Evolutionary conservation across 2,888 invertebrate species (phyloP), one percentile per base, ranked within the genome.

Genomic region (Neoscelio sp.): DNA sequence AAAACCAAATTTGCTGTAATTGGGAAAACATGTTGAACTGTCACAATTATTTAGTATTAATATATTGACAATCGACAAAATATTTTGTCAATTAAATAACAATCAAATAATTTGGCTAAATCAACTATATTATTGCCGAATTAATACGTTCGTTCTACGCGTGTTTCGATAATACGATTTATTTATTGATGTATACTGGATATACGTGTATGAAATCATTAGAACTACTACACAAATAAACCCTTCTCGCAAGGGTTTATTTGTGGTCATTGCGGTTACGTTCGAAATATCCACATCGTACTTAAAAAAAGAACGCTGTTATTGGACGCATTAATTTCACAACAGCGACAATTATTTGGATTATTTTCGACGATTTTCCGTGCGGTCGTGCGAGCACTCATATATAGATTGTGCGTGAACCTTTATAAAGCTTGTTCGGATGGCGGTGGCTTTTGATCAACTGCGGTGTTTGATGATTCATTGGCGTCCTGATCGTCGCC

Each of bases 381-480:
- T 40, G 7, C 15, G n/a, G 40, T 40, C 40, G 17, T 40, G 40
- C 8, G 8, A 40, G 5, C 35, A 35, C 13, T 6, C 35, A 35
- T 40, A 17, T 17, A 17, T 17, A 17, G 17, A 18, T 54, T 20
- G 35, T 54, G 54, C 18, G 35, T 10, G 30, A 38, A 42, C 33
- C 30, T 52, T 65, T 33, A 65, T 40, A 26, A 12, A 33, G 17
- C 42, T 48, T 48, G 50, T 26, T 33, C 48, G 18, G 10, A 35
- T 38, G 70, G 71, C 71, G 71, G 71, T 62, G 52, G 71, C 71
- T 71, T 71, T 62, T 71, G 71, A 71, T 71, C 62, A 62, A 52
- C 60, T 28, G 62, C 50, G 20, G 26, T 35, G 71, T 71, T 71
- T 71, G 62, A 71, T 54, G 71, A 71, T 71, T 62, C 71, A 62